Conservation (phyloP, 2,113 vertebrate species). For the Larimichthys crocea region DNA sequence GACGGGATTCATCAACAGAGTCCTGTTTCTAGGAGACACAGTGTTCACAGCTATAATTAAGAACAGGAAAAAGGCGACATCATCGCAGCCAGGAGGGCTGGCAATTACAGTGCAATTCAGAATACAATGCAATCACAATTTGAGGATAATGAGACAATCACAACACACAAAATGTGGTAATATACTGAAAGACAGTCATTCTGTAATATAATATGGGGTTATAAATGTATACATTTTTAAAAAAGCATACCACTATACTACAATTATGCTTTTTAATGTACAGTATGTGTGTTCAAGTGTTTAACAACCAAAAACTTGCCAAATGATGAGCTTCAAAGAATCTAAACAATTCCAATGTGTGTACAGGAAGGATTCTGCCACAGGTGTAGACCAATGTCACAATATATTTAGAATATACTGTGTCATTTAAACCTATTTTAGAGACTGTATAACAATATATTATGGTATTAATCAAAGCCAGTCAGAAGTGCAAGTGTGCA, state of each 20-base stretch:
- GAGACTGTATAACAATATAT: constrained; percentile 26
- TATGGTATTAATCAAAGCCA: neutral
- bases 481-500: constrained; percentile 9
- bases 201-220: neutral
- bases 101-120: neutral
- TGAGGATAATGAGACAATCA: neutral
- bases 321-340: neutral
- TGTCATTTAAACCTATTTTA: neutral
- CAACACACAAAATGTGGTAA: neutral
- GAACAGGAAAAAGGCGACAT: constrained; percentile 11
- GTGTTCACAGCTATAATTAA: constrained; percentile 41
- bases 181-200: constrained; percentile 43
- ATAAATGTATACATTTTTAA: neutral
- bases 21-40: constrained; percentile 85
- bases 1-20: constrained; percentile 84
- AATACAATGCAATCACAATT: neutral
- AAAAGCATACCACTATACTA: neutral
- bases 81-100: neutral
- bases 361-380: neutral
- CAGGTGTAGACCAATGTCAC: neutral
- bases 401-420: neutral
- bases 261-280: neutral
- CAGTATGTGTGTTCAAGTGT: neutral
- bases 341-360: neutral
- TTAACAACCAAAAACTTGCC: neutral